A percentile compares a stretch with the other conserved stretches of the same genome.
Evolutionary conservation across 2,797 vertebrate species (phyloP).

Genomic region (Loris lydekkerianus): DNA sequence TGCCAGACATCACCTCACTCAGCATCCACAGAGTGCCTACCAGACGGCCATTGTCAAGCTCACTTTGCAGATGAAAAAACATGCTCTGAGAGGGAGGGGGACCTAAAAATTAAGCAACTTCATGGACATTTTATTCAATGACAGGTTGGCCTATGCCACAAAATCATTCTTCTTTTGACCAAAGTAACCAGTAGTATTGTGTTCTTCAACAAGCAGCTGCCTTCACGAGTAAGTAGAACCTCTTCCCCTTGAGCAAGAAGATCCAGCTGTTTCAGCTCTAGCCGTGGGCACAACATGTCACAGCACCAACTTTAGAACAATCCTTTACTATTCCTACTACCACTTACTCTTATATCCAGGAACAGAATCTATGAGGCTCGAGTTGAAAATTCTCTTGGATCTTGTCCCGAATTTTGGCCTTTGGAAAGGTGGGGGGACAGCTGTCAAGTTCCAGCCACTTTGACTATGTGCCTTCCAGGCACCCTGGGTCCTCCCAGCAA

Average conservation of each 20-base stretch:
- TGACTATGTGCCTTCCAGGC: neutral
- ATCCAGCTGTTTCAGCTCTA: neutral
- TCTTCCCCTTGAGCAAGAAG: neutral
- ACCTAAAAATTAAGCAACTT: conserved; percentile 17
- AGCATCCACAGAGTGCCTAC: neutral
- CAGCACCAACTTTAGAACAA: neutral
- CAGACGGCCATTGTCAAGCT: neutral
- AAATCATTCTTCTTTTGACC: conserved; percentile 4
- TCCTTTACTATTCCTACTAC: neutral
- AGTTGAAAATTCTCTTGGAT: neutral
- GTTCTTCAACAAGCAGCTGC: neutral
- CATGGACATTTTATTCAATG: neutral
- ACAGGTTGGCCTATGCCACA: neutral
- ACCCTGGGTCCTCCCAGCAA: neutral
- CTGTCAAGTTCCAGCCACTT: neutral
- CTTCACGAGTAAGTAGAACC: neutral
- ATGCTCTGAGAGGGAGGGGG: neutral
- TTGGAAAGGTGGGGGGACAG: neutral
- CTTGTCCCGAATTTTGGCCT: conserved; percentile 6
- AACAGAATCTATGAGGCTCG: neutral
- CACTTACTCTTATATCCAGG: neutral
- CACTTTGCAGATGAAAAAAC: neutral
- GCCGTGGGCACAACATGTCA: neutral
- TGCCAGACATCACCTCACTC: neutral
- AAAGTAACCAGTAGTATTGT: neutral